Percentiles rank a stretch among this genome's conserved stretches.
Evolutionary conservation across 2,113 vertebrate species (phyloP).

Genomic region (Polyodon spathula): DNA sequence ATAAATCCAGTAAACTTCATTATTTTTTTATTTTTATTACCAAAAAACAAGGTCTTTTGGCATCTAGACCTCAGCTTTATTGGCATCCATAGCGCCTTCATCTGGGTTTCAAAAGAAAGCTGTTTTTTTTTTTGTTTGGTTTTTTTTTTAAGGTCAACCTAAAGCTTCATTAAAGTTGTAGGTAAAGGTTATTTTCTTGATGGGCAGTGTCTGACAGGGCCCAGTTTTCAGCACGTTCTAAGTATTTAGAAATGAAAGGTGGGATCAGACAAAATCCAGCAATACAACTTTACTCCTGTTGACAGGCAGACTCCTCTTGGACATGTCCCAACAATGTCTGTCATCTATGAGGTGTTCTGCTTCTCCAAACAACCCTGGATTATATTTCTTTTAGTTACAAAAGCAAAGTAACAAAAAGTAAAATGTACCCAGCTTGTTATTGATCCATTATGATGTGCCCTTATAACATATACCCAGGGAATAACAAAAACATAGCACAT

Average conservation of each 20-base stretch:
- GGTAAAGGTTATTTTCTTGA: background rate
- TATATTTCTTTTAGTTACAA: constrained; percentile 28
- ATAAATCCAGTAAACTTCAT: background rate
- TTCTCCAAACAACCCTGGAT: constrained; percentile 52
- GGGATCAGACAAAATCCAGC: constrained; percentile 38
- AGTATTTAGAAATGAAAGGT: constrained; percentile 28
- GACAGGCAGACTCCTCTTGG: constrained; percentile 37
- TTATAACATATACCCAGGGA: too few species aligned
- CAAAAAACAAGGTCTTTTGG: background rate
- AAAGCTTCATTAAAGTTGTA: background rate
- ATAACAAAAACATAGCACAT: too few species aligned
- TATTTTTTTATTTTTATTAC: too few species aligned
- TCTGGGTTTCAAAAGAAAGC: background rate
- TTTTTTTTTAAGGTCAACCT: background rate
- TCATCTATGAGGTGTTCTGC: constrained; percentile 41
- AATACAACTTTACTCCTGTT: constrained; percentile 31
- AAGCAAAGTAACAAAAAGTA: too few species aligned
- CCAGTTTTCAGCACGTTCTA: constrained; percentile 20
- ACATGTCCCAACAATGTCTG: constrained; percentile 40
- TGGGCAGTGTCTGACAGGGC: background rate
- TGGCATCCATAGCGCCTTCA: background rate
- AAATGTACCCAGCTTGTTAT: too few species aligned
- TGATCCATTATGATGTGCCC: too few species aligned
- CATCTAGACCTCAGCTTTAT: background rate
- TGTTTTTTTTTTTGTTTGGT: too few species aligned